A percentile compares a stretch with the other conserved stretches of the same genome.
Conservation (phyloP, 2,797 vertebrate genomes). For the Myotis vivesi region DNA sequence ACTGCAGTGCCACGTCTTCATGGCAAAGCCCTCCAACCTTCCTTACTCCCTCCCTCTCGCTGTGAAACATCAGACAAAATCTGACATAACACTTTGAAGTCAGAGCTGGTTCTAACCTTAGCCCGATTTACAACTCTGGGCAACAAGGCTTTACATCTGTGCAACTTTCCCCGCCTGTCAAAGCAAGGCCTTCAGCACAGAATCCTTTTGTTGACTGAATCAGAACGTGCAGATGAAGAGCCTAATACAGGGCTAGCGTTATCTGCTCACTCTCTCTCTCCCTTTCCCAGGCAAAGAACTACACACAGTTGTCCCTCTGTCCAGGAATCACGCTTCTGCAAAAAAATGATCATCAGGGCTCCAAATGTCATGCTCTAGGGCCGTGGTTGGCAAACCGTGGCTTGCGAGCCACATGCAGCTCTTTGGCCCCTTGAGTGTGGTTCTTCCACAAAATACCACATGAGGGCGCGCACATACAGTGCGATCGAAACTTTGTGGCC, state of each 20-base stretch:
- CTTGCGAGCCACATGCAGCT: too few relatives aligned
- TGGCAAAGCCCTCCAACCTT: background rate
- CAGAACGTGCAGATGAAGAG: background rate
- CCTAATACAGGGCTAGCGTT: fast-evolving
- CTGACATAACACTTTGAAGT: fast-evolving
- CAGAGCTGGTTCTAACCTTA: background rate
- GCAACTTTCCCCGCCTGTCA: background rate
- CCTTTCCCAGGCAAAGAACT: background rate
- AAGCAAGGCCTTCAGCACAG: background rate
- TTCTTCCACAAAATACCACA: too few relatives aligned
- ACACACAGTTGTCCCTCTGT: too few relatives aligned
- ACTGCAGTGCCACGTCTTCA: fast-evolving
- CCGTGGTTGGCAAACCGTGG: too few relatives aligned
- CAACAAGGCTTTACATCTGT: too few relatives aligned
- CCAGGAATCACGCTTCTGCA: background rate
- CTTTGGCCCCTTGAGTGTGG: too few relatives aligned
- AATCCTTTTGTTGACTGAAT: background rate
- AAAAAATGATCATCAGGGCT: background rate
- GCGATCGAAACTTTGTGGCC: too few relatives aligned
- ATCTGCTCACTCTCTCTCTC: background rate
- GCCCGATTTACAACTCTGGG: background rate
- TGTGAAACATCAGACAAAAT: background rate
- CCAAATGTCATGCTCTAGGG: background rate
- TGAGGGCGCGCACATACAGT: too few relatives aligned
- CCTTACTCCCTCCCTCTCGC: background rate